Conservation (phyloP, 2,888 invertebrate genomes). For the Hemithea aestivaria region DNA sequence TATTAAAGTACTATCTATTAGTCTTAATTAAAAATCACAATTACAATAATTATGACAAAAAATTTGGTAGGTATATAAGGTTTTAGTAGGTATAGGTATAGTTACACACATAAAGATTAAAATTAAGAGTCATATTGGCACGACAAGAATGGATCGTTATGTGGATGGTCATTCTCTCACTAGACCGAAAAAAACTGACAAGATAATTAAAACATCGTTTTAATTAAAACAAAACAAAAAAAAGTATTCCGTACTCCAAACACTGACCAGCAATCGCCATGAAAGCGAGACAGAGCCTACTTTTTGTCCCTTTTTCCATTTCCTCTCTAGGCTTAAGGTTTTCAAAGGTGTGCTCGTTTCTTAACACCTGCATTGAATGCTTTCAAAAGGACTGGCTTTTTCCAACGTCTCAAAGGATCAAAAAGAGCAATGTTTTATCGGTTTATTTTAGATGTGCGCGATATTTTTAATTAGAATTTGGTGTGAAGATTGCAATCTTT, state of each 20-base stretch:
- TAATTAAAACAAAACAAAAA: too few species aligned
- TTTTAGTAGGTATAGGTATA: too few species aligned
- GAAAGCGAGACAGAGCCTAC: constrained; percentile 21
- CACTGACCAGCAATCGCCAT: constrained; percentile 20
- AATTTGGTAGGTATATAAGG: too few species aligned
- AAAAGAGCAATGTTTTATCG: constrained; percentile 29
- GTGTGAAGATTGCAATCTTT: constrained; percentile 13
- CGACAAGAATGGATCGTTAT: too few species aligned
- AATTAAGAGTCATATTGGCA: too few species aligned
- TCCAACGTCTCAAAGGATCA: constrained; percentile 33
- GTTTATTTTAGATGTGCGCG: constrained; percentile 22
- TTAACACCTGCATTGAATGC: constrained; percentile 37
- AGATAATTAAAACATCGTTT: too few species aligned
- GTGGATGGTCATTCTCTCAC: too few species aligned
- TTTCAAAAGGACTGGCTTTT: constrained; percentile 40
- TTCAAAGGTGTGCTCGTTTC: constrained; percentile 48
- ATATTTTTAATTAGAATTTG: constrained; percentile 21
- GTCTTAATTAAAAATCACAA: too few species aligned
- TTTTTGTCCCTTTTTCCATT: constrained; percentile 40
- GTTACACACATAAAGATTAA: too few species aligned
- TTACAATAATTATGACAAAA: too few species aligned
- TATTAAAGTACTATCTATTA: too few species aligned
- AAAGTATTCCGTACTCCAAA: constrained; percentile 2
- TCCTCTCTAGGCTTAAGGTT: constrained; percentile 36
- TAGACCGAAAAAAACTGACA: background rate